Conservation (phyloP, 2,797 vertebrate species). For the Tauraco hartlaubi region DNA sequence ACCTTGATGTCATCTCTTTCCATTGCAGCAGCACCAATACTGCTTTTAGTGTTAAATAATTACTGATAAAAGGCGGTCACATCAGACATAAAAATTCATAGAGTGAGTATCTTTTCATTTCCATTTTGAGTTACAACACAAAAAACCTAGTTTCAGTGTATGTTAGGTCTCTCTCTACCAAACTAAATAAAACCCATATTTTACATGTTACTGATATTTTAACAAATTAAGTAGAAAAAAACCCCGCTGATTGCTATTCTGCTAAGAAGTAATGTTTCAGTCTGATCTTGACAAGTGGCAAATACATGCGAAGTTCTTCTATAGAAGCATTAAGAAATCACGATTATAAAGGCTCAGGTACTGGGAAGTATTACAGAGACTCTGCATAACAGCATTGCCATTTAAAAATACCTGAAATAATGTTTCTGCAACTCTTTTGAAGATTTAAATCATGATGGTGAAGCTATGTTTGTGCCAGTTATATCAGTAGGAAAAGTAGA, state of each 20-base stretch:
- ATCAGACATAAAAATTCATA: neutral
- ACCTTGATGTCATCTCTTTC: slow-evolving; percentile 1
- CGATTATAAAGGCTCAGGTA: neutral
- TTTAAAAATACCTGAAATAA: neutral
- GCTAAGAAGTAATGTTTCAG: neutral
- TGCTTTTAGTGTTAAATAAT: neutral
- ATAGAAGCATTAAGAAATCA: neutral
- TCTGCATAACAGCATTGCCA: neutral
- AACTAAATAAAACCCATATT: neutral
- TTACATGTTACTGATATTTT: neutral
- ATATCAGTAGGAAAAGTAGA: neutral
- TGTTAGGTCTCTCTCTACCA: neutral
- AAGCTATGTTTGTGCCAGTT: neutral
- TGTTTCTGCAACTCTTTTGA: neutral
- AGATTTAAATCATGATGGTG: neutral
- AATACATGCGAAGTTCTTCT: neutral
- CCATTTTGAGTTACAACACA: neutral
- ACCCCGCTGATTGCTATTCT: neutral
- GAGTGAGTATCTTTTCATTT: neutral
- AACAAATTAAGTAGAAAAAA: neutral
- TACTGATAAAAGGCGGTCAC: neutral
- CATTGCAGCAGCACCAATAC: neutral
- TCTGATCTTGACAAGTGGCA: neutral
- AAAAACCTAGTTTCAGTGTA: neutral
- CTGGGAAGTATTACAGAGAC: neutral